Base-by-base conservation (phyloP, 2,113 vertebrate genomes). In the Equus przewalskii region DNA sequence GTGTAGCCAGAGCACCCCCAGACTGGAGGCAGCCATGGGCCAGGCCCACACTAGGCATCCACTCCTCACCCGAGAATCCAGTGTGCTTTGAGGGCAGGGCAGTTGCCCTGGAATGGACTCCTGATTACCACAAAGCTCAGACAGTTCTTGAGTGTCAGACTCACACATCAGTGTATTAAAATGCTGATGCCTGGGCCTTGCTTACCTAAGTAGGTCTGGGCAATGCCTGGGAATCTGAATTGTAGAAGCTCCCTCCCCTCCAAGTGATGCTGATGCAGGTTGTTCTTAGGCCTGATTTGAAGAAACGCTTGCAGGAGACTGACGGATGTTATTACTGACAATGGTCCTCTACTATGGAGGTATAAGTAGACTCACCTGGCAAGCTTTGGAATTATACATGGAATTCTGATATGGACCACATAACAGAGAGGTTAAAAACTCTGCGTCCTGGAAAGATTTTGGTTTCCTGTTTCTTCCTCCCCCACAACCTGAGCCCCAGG, bases 31-130 rank as follows among this genome's bases (percentile, higher is more conserved):
- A 24, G 24, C 14, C 15, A 1, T 0, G 18, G 11, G 24, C 65
- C 19, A 1, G 80, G 64, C 14, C 22, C 26, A 12, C 0, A 6
- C 1, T 14, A 10, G 36, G 79, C 36, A 21, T 7, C 12, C 0
- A 14, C 1, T 28, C 15, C 51, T 79, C 62, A 36, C 1, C 46
- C 1, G 16, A 14, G 58, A 60, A 1, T 1, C 44, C 6, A 0
- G 10, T 10, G 22, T 36, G 51, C 79, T n/a, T 24, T 44, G 26
- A 76, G 33, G 22, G 12, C 24, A 33, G 21, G 24, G 16, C 1
- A 56, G 36, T 28, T 62, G 65, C 51, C 64, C 33, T 7, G 33
- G 10, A 19, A 15, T 11, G 33, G 30, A 41, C 46, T 28, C n/a
- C 46, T 14, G 6, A 58, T 24, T 62, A 70, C 44, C 64, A 56